A percentile compares a stretch with the other conserved stretches of the same genome.
These are phyloP conservation scores for Notarius quadriscutis DNA, from an alignment of 2,113 vertebrate species.

Conservation along the genomic window DNA sequence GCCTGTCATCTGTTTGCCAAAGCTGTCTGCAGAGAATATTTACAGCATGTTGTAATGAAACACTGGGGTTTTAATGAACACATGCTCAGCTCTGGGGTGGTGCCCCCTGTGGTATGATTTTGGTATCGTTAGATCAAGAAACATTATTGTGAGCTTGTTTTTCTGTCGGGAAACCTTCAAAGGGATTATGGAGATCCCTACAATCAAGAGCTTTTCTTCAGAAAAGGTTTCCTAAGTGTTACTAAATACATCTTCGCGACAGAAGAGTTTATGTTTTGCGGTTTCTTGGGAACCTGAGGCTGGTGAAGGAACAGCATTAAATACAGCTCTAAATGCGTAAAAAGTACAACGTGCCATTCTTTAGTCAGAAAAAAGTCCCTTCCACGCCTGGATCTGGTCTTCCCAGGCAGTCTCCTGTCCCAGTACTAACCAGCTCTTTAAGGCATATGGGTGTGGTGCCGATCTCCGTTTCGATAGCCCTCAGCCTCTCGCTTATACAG, in stretches of 20 bases:
- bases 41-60: slow-evolving; percentile 11
- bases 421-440: too few relatives aligned
- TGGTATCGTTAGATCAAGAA: not conserved
- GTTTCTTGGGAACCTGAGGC: not conserved
- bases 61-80: not conserved
- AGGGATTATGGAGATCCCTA: not conserved
- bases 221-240: not conserved
- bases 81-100: not conserved
- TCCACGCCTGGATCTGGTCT: too few relatives aligned
- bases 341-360: too few relatives aligned
- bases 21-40: not conserved
- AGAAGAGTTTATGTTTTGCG: not conserved
- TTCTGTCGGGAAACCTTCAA: not conserved
- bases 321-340: not conserved
- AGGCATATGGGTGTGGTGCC: too few relatives aligned
- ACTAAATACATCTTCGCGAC: not conserved
- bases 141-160: too few relatives aligned
- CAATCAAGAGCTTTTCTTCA: too few relatives aligned
- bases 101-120: not conserved
- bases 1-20: not conserved
- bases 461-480: too few relatives aligned
- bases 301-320: not conserved
- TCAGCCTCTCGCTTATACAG: too few relatives aligned
- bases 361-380: too few relatives aligned
- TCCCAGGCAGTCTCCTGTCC: too few relatives aligned